Base-by-base conservation (phyloP, 1,140 invertebrate genomes). In the Calycopis cecrops region DNA sequence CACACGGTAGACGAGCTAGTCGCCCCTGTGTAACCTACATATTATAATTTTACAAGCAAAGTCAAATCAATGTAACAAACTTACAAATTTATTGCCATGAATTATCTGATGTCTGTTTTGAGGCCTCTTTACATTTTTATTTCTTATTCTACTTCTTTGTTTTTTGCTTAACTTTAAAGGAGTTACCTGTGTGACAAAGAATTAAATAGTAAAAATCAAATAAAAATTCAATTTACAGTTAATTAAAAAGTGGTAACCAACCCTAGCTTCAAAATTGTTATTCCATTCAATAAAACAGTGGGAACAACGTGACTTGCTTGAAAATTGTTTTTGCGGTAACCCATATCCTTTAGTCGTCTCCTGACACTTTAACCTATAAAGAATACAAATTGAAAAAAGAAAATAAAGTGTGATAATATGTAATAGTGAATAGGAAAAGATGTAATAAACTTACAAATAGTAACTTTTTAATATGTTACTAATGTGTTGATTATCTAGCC, bases 371-470 rank as follows among this genome's bases (percentile, higher is more conserved):
- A 79, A 72, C 52, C 79, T 84, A 35, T 52, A 63, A 69, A 56
- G 57, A 57, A 55, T 38, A 53, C 49, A 9, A 44, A 37, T 12
- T 12, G 9, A 16, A 8, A 14, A 40, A 40, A 7, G 10, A 35
- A 9, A 12, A 16, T 10, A 28, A 18, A n/a, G 10, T 57, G 40
- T 28, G 28, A 1, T 55, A n/a, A 16, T 14, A 40, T 3, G n/a
- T n/a, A n/a, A n/a, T n/a, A n/a, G n/a, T n/a, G n/a, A n/a, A n/a
- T n/a, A n/a, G n/a, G n/a, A n/a, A n/a, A n/a, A n/a, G n/a, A n/a
- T n/a, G n/a, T n/a, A n/a, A n/a, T 9, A 35, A 51, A 72, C 77
- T 65, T 72, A 85, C 79, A 84, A 69, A 57, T 83, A 84, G 55
- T 75, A 72, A 73, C 83, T 86, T 68, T 64, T 67, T 1, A 86